phyloP scores from a whole-genome alignment of 2,888 invertebrate species.

The Pandemis corylana region DNA sequence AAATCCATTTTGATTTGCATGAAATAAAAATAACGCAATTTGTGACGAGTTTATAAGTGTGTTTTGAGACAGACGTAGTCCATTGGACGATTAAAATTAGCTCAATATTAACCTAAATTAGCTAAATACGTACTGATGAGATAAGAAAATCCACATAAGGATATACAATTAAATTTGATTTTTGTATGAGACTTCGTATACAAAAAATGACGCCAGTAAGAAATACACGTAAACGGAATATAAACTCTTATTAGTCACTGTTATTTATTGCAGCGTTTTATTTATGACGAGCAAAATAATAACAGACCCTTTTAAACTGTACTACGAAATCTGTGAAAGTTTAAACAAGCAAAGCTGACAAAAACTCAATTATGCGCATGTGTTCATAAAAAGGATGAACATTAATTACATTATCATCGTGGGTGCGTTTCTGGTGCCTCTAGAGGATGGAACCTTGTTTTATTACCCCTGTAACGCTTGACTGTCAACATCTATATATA shows the following conservation, averaged over 20 bases:
- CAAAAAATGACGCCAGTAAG: too few species aligned
- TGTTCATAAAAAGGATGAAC: slow-evolving; percentile 62
- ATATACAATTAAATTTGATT: not conserved
- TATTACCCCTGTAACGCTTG: slow-evolving; percentile 46
- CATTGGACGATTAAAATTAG: too few species aligned
- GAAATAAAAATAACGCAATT: slow-evolving; percentile 13
- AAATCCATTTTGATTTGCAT: slow-evolving; percentile 22
- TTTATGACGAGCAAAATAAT: slow-evolving; percentile 20
- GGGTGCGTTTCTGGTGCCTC: slow-evolving; percentile 47
- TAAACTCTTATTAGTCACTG: not conserved
- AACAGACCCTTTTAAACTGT: slow-evolving; percentile 40
- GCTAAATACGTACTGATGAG: too few species aligned
- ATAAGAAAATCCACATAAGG: not conserved
- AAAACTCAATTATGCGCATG: slow-evolving; percentile 51
- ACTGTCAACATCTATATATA: slow-evolving; percentile 26
- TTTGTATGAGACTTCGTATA: too few species aligned
- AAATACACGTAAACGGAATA: not conserved
- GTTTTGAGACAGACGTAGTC: too few species aligned
- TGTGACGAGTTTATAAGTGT: not conserved
- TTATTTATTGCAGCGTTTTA: not conserved
- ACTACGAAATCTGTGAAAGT: slow-evolving; percentile 41
- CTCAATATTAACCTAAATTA: too few species aligned
- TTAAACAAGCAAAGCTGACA: slow-evolving; percentile 43
- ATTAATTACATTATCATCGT: slow-evolving; percentile 59
- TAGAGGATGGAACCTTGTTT: slow-evolving; percentile 49